Conservation (phyloP, 1,140 invertebrate species). For the Tetranychus cinnabarinus region DNA sequence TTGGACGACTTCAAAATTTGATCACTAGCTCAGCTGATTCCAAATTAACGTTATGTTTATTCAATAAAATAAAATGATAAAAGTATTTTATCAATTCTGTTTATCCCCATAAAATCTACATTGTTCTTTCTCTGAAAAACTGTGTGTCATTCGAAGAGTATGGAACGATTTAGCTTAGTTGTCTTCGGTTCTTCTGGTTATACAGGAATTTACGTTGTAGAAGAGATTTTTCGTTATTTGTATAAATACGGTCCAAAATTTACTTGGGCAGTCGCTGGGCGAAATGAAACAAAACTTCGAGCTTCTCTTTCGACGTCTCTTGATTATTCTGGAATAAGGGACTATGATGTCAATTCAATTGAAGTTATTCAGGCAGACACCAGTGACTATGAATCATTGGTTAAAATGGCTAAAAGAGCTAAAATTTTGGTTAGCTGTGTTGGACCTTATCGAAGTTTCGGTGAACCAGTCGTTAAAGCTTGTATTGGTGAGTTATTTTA, state of each 20-base stretch:
- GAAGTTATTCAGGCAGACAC: conserved; percentile 54
- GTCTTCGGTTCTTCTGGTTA: conserved; percentile 56
- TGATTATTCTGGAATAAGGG: neutral
- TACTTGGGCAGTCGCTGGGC: neutral
- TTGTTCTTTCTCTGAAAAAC: too few species aligned
- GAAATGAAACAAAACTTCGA: neutral
- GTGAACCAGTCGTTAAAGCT: conserved; percentile 66
- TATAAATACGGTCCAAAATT: neutral
- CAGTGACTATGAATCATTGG: conserved; percentile 38
- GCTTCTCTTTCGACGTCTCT: neutral
- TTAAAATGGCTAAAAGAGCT: conserved; percentile 43
- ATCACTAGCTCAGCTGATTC: too few species aligned
- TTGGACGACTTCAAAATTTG: too few species aligned
- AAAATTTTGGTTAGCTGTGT: conserved; percentile 60
- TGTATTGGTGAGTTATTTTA: conserved; percentile 37
- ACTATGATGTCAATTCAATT: conserved; percentile 11
- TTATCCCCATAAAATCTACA: too few species aligned
- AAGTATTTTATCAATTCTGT: too few species aligned
- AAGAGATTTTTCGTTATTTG: neutral
- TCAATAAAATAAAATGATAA: too few species aligned
- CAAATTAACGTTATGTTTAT: too few species aligned
- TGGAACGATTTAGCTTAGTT: conserved; percentile 31
- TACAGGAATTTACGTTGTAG: conserved; percentile 41
- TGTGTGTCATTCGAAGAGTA: too few species aligned
- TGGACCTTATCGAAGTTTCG: conserved; percentile 51